Evolutionary conservation across 1,140 invertebrate species (phyloP), one percentile per base, ranked within the genome.

Genomic region (Orius insidiosus): DNA sequence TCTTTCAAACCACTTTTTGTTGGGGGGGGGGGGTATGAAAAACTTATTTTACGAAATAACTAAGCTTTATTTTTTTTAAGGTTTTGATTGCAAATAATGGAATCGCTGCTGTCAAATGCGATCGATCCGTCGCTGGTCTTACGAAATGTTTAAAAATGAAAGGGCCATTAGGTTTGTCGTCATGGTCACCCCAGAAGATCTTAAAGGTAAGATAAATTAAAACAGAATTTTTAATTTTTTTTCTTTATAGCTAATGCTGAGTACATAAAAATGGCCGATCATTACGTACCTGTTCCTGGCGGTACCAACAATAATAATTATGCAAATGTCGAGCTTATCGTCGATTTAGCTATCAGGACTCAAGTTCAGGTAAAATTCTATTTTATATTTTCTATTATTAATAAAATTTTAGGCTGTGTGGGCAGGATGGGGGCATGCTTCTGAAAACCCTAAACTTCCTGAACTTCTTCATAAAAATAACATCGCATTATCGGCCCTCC

Each of bases 401-500:
- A 7, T 42, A 24, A 36, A 10, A 51, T 47, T 34, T 40, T 39
- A 86, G 78, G 96, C 93, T 48, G 95, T 99, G 2, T 99, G 95
- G 95, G 96, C 96, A 33, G 96, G 96, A 13, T 99, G 96, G 96
- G 96, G 96, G 14, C 96, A 99, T 69, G 96, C 96, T 0, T 98
- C 93, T 2, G 96, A 99, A 67, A 97, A 99, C 68, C 95, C 95
- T 0, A 95, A 97, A 63, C 66, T 99, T 35, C 96, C 96, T 0
- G 92, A 98, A 60, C 63, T 96, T 13, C 67, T 99, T 8, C 80
- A 84, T 57, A 88, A 94, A 61, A 83, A 93, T 59, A 82, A 80
- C 37, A 78, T 89, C 18, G 75, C 73, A 3, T 89, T 57, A 80
- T 88, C 55, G 94, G 96, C 30, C 96, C 96, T 0, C 92, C 93